Evolutionary conservation across 1,140 invertebrate species (phyloP).

Genomic region (Camponotus vicinus): DNA sequence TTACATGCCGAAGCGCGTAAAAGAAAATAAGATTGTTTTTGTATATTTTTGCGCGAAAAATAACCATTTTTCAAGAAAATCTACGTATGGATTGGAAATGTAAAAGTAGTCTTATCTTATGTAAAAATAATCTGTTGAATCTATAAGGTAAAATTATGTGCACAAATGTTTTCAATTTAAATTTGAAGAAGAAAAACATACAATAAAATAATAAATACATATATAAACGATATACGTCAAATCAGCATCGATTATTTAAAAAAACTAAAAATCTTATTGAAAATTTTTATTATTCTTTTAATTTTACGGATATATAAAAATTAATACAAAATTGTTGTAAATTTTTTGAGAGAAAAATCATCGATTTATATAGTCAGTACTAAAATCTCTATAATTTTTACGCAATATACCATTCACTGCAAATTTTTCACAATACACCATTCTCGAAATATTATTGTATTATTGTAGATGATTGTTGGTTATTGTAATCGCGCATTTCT

Average conservation of each 20-base stretch:
- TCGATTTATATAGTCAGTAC: background rate
- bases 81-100: background rate
- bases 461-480: background rate
- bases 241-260: background rate
- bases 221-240: background rate
- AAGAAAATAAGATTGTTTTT: background rate
- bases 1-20: background rate
- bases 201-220: background rate
- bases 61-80: background rate
- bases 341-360: background rate
- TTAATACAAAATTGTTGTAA: background rate
- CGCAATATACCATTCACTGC: too few relatives aligned
- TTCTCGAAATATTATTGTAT: background rate
- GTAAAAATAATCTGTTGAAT: background rate
- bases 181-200: background rate
- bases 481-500: background rate
- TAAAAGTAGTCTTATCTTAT: background rate
- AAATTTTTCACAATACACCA: background rate
- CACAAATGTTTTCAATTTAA: background rate
- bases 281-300: slow-evolving; percentile 8
- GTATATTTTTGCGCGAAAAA: background rate
- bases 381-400: background rate
- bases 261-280: background rate
- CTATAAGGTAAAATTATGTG: background rate
- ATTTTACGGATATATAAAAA: background rate